Evolutionary conservation across 2,888 invertebrate genomes (phyloP).

Genomic region (Apodemia zela): DNA sequence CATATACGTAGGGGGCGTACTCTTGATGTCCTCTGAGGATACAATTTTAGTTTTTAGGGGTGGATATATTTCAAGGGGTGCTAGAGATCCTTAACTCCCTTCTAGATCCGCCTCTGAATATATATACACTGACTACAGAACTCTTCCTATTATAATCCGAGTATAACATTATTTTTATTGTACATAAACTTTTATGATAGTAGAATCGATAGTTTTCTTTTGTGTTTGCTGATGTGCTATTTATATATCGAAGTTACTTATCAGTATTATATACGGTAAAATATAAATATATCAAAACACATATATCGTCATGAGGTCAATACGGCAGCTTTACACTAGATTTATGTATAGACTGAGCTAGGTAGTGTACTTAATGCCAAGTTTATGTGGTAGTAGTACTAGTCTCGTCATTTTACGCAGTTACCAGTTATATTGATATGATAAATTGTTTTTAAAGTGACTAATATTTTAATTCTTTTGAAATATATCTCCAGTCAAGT

Average conservation of each 20-base stretch:
- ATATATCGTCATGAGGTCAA: conserved; percentile 14
- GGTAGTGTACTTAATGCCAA: conserved; percentile 31
- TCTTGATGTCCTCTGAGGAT: no score
- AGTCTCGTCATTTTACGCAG: background rate
- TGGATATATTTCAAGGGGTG: background rate
- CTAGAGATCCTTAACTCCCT: background rate
- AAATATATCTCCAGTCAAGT: background rate
- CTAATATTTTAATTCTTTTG: background rate
- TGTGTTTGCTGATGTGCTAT: background rate
- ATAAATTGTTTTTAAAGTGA: background rate
- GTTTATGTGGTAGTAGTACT: conserved; percentile 1
- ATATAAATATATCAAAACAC: background rate
- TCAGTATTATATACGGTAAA: background rate
- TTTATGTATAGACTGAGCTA: conserved; percentile 30
- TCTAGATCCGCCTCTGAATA: background rate
- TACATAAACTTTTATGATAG: background rate
- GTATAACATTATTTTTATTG: background rate
- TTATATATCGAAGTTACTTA: background rate
- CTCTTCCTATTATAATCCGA: background rate
- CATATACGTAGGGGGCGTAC: no score
- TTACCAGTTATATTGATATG: background rate
- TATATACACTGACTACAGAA: background rate
- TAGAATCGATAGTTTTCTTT: background rate
- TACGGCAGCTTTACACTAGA: conserved; percentile 16
- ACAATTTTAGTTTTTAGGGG: background rate